These are phyloP conservation scores for Zalophus californianus DNA, from an alignment of 2,797 vertebrate species.

Conservation along the genomic window DNA sequence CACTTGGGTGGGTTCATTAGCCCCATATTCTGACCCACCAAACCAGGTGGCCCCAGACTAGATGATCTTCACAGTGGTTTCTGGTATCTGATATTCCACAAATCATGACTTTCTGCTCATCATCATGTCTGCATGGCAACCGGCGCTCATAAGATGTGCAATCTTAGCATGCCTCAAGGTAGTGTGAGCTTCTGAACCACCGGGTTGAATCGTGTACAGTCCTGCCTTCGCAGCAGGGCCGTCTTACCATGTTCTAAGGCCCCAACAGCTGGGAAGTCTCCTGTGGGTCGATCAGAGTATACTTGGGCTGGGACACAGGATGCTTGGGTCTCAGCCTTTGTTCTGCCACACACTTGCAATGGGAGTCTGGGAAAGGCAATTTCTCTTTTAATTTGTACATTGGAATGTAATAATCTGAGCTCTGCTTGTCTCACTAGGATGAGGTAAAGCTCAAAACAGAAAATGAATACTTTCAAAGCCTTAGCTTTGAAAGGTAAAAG, in stretches of 20 bases:
- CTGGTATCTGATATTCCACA: not conserved
- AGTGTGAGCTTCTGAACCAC: not conserved
- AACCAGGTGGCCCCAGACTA: not conserved
- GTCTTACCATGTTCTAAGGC: not conserved
- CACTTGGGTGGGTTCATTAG: not conserved
- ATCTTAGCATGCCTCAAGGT: not conserved
- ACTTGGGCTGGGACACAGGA: not conserved
- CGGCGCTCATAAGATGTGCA: not conserved
- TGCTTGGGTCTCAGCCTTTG: not conserved
- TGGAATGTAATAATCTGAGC: not conserved
- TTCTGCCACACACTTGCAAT: not conserved
- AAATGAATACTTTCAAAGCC: not conserved
- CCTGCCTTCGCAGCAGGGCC: accelerated
- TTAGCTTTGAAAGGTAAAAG: not conserved
- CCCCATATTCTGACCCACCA: not conserved
- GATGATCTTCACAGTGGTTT: not conserved
- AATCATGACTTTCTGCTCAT: not conserved
- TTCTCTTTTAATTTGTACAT: not conserved
- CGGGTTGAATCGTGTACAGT: not conserved
- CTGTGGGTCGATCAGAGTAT: accelerated
- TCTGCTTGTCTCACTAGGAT: not conserved
- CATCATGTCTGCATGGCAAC: not conserved
- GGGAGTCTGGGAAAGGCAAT: not conserved
- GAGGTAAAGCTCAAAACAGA: not conserved
- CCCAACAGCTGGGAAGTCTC: too few species aligned